Base-by-base conservation (phyloP, 2,113 vertebrate genomes). In the Platycercus adscitus region DNA sequence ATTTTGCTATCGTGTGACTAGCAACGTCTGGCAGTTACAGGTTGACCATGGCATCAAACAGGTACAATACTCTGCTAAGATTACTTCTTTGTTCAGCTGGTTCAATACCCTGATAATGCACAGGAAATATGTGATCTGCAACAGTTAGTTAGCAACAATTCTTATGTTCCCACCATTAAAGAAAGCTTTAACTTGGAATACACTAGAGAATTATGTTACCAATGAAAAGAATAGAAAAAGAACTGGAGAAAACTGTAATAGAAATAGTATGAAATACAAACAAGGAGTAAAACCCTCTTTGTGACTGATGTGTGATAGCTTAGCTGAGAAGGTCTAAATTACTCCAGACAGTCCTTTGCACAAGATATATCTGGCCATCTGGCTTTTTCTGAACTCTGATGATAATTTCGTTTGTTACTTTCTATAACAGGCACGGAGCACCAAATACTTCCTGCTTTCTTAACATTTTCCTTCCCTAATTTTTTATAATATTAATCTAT, bases 1-100 rank as follows among this genome's bases (percentile, higher is more conserved):
- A 78, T 86, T 96, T 89, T 44, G 82, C 49, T 95, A n/a, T 81
- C 17, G 76, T 65, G 17, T 81, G 16, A 71, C 60, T 94, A 75
- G 17, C 61, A 90, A 91, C 28, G 39, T 39, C 41, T 33, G 12
- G 17, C n/a, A 81, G 35, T 80, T 94, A 66, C 69, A 95, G 95
- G 58, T 5, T 93, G 60, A 81, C 20, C 3, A 5, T 72, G 21
- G 35, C 43, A 66, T 94, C 24, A 72, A 68, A 83, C 17, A 72
- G 26, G 43, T 60, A 43, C 24, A 91, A 60, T 13, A 53, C 12
- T 65, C 33, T 81, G 55, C 43, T 93, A 65, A 52, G 23, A 58
- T 14, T 65, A 50, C 3, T 61, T 91, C 13, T 75, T 83, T 91
- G n/a, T 72, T 78, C 47, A 64, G 9, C 7, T 87, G 11, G 20